Conservation (phyloP, 2,113 vertebrate genomes). For the Centrocercus urophasianus region DNA sequence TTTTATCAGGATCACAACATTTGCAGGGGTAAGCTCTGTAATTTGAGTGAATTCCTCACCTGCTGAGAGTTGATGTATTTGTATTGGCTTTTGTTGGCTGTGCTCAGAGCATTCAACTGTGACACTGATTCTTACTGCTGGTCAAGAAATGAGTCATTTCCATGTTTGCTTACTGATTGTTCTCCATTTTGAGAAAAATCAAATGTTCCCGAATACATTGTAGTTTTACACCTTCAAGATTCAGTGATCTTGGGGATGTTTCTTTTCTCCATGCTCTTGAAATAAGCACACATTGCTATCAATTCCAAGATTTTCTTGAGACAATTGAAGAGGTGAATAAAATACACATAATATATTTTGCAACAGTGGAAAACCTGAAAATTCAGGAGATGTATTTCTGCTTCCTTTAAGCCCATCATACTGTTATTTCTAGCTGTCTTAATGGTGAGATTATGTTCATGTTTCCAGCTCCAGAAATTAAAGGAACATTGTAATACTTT, state of each 20-base stretch:
- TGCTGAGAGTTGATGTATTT: not conserved
- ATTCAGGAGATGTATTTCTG: not conserved
- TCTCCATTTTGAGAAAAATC: not conserved
- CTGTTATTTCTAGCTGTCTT: not conserved
- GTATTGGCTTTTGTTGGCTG: accelerated
- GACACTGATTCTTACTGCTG: not conserved
- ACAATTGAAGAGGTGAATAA: accelerated
- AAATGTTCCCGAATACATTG: not conserved
- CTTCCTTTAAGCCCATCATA: not conserved
- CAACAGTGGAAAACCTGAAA: not conserved
- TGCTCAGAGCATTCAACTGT: not conserved
- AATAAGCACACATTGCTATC: not conserved
- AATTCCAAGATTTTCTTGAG: not conserved
- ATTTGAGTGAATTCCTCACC: not conserved
- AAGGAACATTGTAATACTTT: not conserved
- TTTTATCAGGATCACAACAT: slow-evolving; percentile 80
- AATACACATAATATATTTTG: not conserved
- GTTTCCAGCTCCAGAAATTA: not conserved
- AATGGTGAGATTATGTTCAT: not conserved
- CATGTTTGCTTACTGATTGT: not conserved
- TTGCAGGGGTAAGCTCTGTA: slow-evolving; percentile 84
- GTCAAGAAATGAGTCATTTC: not conserved
- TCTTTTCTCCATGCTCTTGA: accelerated
- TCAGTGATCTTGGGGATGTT: not conserved
- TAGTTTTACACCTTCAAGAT: not conserved